phyloP scores from a whole-genome alignment of 1,140 invertebrate species.

The Phocides pigmalion region DNA sequence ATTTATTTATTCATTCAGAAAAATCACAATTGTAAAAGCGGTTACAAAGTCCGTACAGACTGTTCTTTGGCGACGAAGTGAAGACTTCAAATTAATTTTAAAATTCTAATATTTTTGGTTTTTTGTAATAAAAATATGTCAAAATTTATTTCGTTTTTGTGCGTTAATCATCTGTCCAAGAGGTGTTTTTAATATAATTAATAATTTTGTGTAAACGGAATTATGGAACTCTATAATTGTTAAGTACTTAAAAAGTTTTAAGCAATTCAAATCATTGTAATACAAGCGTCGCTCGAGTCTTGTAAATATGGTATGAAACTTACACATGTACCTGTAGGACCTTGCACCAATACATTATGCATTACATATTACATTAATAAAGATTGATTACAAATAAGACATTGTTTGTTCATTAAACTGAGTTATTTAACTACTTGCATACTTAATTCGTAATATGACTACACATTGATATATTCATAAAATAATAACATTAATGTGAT shows the following conservation, averaged over 20 bases:
- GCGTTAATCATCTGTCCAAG: conserved; percentile 37
- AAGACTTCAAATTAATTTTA: conserved; percentile 28
- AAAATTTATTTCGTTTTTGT: conserved; percentile 42
- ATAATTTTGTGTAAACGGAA: background rate
- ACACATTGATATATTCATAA: conserved; percentile 54
- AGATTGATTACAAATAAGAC: conserved; percentile 65
- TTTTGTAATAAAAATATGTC: too few relatives aligned
- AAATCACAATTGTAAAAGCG: conserved; percentile 72
- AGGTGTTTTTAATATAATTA: background rate
- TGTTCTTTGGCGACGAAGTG: conserved; percentile 48
- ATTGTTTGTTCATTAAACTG: conserved; percentile 65
- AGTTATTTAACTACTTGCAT: conserved; percentile 68
- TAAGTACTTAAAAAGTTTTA: conserved; percentile 1
- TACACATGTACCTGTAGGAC: conserved; percentile 43
- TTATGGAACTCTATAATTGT: background rate
- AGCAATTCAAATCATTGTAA: conserved; percentile 1
- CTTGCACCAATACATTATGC: conserved; percentile 55
- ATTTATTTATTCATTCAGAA: conserved; percentile 68
- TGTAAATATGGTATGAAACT: background rate
- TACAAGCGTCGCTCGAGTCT: conserved; percentile 6
- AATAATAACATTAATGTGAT: conserved; percentile 36
- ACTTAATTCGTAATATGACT: conserved; percentile 69
- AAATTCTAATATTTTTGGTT: too few relatives aligned
- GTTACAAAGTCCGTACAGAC: conserved; percentile 61
- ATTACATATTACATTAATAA: conserved; percentile 52